Percentiles rank a stretch among this genome's conserved stretches.
These are phyloP conservation scores for Caenorhabditis tropicalis DNA, from an alignment of 1,140 invertebrate species.

Conservation along the genomic window DNA sequence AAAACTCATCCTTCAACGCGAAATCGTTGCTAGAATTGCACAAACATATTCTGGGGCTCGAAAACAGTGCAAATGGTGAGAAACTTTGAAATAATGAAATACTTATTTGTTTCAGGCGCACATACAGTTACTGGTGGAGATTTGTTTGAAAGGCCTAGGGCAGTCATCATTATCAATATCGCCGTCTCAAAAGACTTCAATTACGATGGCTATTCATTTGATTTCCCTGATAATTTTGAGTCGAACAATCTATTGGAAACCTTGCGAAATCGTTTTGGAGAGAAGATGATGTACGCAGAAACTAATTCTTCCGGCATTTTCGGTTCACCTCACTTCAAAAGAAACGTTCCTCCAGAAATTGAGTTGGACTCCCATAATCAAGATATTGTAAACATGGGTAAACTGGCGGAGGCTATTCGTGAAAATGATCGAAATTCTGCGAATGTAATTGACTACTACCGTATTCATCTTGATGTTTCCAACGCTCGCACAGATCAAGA, in stretches of 20 bases:
- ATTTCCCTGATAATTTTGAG: neutral
- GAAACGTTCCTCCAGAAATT: neutral
- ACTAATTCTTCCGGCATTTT: neutral
- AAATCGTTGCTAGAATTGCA: neutral
- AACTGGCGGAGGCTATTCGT: neutral
- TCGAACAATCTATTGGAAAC: neutral
- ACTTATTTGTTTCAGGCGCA: neutral
- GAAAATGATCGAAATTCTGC: neutral
- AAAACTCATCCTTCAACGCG: neutral
- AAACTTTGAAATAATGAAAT: neutral
- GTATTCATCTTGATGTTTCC: neutral
- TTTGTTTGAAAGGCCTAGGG: slow-evolving; percentile 2
- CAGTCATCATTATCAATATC: neutral
- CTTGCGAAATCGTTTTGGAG: neutral
- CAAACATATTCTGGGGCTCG: neutral
- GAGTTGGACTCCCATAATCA: neutral
- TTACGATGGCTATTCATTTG: neutral
- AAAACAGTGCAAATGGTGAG: neutral
- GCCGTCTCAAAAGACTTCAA: neutral
- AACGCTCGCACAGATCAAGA: neutral
- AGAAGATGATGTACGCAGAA: neutral
- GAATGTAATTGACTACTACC: slow-evolving; percentile 6
- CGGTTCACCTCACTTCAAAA: slow-evolving; percentile 1
- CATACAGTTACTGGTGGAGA: too few species aligned
- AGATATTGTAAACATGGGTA: neutral